Base-by-base conservation (phyloP, 2,113 vertebrate species). In the Elachura formosa region DNA sequence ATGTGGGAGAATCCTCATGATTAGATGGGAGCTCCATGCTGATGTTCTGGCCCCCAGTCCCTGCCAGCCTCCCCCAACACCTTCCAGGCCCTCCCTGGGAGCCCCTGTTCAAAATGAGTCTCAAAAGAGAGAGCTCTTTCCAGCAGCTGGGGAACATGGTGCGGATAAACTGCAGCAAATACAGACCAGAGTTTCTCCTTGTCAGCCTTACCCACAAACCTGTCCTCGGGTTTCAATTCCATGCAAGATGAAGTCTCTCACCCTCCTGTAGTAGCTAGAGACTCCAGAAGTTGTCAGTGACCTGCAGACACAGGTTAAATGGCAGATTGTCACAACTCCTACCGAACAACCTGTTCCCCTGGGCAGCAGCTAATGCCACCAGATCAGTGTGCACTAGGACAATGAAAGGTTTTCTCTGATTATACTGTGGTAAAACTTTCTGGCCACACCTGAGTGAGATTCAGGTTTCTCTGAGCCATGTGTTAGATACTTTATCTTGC, bases 21-120 rank as follows among this genome's bases (percentile, higher is more conserved):
- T 26, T 31, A 88, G 23, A 43, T 5, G 14, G 36, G 33, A 78
- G 31, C 5, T 40, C 59, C 0, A 0, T 1, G 1, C 14, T 1
- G 1, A 61, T 36, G 12, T 26, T 28, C n/a, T 58, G 26, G 7
- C 25, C 93, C 34, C 43, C 3, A 0, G 11, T 43, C 6, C 34
- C 33, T 72, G 26, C 12, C 13, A 25, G 26, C 31, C 38, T 76
- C 34, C 29, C 14, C 11, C 4, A 2, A 4, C 2, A 1, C 11
- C 7, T 1, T 0, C 18, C 5, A 59, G 22, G 56, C 4, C 4
- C 14, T 45, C 2, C 23, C 16, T 15, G 8, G 13, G 31, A 61
- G n/a, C 1, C 16, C 19, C 63, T 68, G 38, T 26, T 84, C 10
- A 0, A 0, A n/a, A 17, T 17, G 26, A 12, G 6, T 0, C 0